These are phyloP conservation scores for Drosophila atripex DNA, from an alignment of 2,888 invertebrate species.

Conservation along the genomic window DNA sequence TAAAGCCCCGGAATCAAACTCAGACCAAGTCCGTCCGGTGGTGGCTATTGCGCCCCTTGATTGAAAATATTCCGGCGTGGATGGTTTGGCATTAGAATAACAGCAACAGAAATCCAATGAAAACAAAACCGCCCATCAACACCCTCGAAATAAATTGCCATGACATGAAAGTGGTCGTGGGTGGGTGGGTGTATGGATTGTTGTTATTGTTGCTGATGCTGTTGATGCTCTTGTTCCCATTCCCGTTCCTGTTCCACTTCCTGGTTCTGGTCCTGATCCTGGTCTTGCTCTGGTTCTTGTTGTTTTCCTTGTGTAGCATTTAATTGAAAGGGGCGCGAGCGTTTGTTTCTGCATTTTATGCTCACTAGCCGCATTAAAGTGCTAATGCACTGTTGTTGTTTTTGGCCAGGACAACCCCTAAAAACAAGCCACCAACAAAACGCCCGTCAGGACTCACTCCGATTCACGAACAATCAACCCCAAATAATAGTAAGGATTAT, in stretches of 20 bases:
- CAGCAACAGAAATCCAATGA: slow-evolving; percentile 80
- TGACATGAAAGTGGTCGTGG: slow-evolving; percentile 44
- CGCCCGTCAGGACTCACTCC: slow-evolving; percentile 43
- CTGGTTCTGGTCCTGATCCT: slow-evolving; percentile 8
- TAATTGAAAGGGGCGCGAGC: slow-evolving; percentile 78
- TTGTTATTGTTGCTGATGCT: slow-evolving; percentile 53
- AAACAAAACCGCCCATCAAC: slow-evolving; percentile 83
- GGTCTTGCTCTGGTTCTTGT: slow-evolving; percentile 47
- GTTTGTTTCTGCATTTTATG: slow-evolving; percentile 77
- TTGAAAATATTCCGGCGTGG: slow-evolving; percentile 68
- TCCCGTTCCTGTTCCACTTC: slow-evolving; percentile 20
- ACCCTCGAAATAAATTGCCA: slow-evolving; percentile 75
- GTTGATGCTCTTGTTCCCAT: slow-evolving; percentile 46
- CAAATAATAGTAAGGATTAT: slow-evolving; percentile 74
- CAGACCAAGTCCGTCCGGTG: slow-evolving; percentile 26
- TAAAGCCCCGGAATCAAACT: slow-evolving; percentile 29
- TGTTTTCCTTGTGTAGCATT: slow-evolving; percentile 65
- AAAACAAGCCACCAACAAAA: slow-evolving; percentile 32
- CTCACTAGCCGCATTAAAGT: slow-evolving; percentile 79
- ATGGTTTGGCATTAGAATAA: slow-evolving; percentile 72
- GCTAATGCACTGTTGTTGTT: slow-evolving; percentile 82
- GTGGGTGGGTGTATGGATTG: slow-evolving; percentile 24
- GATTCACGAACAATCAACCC: slow-evolving; percentile 74
- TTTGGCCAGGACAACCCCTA: slow-evolving; percentile 68
- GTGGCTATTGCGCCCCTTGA: slow-evolving; percentile 64